Evolutionary conservation across 2,888 invertebrate genomes (phyloP).

Genomic region (Boloria euphrosyne): DNA sequence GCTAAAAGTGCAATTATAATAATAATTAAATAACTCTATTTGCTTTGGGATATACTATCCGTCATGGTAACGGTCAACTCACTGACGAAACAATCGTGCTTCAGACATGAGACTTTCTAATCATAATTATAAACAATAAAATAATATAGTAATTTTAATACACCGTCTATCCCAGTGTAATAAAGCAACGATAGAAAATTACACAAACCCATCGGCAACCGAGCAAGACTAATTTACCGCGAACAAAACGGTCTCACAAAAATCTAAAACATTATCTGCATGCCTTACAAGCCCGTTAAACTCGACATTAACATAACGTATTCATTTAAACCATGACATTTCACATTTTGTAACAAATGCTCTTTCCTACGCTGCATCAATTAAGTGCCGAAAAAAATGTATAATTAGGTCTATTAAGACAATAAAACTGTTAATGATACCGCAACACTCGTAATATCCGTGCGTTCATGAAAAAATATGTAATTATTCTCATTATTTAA

Average conservation of each 20-base stretch:
- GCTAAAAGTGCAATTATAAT: conserved; percentile 23
- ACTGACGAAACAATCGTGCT: conserved; percentile 49
- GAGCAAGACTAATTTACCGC: conserved; percentile 74
- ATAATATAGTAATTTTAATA: conserved; percentile 46
- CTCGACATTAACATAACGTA: conserved; percentile 77
- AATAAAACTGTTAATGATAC: conserved; percentile 82
- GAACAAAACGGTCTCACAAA: conserved; percentile 73
- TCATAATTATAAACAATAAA: conserved; percentile 58
- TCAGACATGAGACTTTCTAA: conserved; percentile 54
- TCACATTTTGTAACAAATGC: conserved; percentile 81
- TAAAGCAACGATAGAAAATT: conserved; percentile 61
- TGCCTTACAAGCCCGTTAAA: conserved; percentile 73
- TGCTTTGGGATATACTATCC: conserved; percentile 30
- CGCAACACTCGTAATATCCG: conserved; percentile 78
- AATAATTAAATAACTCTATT: conserved; percentile 28
- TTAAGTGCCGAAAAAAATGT: conserved; percentile 81
- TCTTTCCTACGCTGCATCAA: conserved; percentile 78
- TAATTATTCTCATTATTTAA: conserved; percentile 82
- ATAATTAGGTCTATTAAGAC: conserved; percentile 82
- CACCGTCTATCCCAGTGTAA: conserved; percentile 39
- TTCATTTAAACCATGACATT: conserved; percentile 81
- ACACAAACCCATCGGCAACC: conserved; percentile 67
- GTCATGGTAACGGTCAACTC: conserved; percentile 25
- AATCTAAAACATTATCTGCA: conserved; percentile 69
- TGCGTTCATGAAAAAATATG: conserved; percentile 79